phyloP scores from a whole-genome alignment of 2,888 invertebrate genomes.

The Adela reaumurella region DNA sequence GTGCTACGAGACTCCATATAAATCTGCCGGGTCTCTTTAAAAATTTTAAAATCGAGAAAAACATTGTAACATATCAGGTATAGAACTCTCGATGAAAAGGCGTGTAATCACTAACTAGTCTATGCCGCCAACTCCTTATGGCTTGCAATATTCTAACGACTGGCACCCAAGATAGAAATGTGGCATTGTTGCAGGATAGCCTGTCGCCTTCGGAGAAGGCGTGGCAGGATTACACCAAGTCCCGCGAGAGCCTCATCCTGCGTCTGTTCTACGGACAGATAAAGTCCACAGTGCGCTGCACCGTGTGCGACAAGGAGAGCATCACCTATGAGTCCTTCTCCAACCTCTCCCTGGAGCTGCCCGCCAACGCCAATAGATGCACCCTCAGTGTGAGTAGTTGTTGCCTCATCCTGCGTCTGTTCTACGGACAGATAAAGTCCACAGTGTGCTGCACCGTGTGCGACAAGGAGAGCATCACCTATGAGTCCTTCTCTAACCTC shows the following conservation, averaged over 20 bases:
- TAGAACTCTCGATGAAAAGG: too few species aligned
- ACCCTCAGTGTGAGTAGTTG: constrained; percentile 50
- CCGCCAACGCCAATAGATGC: constrained; percentile 60
- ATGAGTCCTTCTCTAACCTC: constrained; percentile 83
- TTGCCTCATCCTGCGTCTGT: too few species aligned
- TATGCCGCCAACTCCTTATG: too few species aligned
- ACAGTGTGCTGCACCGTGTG: constrained; percentile 55
- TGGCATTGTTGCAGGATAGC: constrained; percentile 24
- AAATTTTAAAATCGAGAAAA: too few species aligned
- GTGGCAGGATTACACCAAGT: constrained; percentile 69
- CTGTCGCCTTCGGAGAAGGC: constrained; percentile 52
- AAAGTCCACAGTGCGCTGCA: constrained; percentile 75
- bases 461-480: constrained; percentile 72
- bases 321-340: constrained; percentile 86
- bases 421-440: too few species aligned
- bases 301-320: constrained; percentile 68
- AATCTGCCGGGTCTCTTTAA: too few species aligned
- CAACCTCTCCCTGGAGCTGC: constrained; percentile 78
- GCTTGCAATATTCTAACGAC: too few species aligned
- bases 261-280: constrained; percentile 84
- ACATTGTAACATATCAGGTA: too few species aligned
- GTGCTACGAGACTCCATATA: too few species aligned
- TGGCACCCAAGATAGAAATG: too few species aligned
- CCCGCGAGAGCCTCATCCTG: constrained; percentile 69
- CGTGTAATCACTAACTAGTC: too few species aligned